These are phyloP conservation scores for Neodontobutis hainanensis DNA, from an alignment of 2,113 vertebrate genomes.

Conservation along the genomic window DNA sequence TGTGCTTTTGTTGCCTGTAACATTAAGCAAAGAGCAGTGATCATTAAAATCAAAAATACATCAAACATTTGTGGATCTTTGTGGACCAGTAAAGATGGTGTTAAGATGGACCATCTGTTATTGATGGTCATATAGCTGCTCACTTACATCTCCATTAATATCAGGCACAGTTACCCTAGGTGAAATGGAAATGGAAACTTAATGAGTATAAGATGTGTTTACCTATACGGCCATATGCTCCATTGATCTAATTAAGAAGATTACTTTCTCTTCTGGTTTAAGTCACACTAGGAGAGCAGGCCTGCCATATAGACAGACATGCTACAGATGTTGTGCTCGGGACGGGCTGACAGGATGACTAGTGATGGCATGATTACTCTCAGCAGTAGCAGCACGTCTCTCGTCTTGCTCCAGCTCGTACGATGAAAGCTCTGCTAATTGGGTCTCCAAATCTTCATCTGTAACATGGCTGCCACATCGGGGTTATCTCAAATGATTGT, in stretches of 20 bases:
- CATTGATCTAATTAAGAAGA: slow-evolving; percentile 62
- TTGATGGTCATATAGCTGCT: slow-evolving; percentile 52
- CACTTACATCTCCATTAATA: slow-evolving; percentile 61
- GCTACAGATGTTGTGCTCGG: slow-evolving; percentile 69
- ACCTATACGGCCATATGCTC: slow-evolving; percentile 60
- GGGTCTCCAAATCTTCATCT: slow-evolving; percentile 37
- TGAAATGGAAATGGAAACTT: slow-evolving; percentile 61
- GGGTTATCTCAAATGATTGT: slow-evolving; percentile 35
- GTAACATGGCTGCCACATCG: slow-evolving; percentile 41
- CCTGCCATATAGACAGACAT: slow-evolving; percentile 64
- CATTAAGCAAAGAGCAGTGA: too few species aligned
- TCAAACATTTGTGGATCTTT: background rate
- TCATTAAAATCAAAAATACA: too few species aligned
- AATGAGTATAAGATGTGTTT: slow-evolving; percentile 69
- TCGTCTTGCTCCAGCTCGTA: slow-evolving; percentile 46
- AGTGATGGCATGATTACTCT: slow-evolving; percentile 73
- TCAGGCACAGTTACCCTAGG: slow-evolving; percentile 56
- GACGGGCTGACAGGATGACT: slow-evolving; percentile 67
- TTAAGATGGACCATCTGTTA: slow-evolving; percentile 22
- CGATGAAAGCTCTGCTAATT: slow-evolving; percentile 68
- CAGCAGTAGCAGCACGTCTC: slow-evolving; percentile 42
- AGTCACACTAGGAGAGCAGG: slow-evolving; percentile 58
- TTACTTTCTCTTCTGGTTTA: slow-evolving; percentile 51
- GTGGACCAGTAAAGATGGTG: slow-evolving; percentile 2
- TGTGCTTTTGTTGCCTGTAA: too few species aligned